phyloP scores from a whole-genome alignment of 2,888 invertebrate genomes.

The Cosmopolites sordidus region DNA sequence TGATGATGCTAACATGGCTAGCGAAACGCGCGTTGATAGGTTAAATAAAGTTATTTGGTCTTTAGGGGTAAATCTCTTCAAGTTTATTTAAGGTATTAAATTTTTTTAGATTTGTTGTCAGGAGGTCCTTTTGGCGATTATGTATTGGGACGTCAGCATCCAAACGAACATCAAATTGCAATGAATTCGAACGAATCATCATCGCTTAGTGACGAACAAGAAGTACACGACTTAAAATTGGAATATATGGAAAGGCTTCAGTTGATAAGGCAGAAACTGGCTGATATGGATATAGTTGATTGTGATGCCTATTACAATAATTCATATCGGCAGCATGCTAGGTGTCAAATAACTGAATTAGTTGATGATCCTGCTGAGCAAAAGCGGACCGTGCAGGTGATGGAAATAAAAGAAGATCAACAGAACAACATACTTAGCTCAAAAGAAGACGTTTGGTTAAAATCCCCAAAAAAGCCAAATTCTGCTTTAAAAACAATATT shows the following conservation, averaged over 20 bases:
- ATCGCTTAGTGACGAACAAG: constrained; percentile 11
- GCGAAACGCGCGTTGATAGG: no score
- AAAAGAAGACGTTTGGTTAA: not conserved
- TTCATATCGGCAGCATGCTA: constrained; percentile 2
- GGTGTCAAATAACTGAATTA: constrained; percentile 14
- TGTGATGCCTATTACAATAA: constrained; percentile 12
- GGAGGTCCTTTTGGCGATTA: constrained; percentile 16
- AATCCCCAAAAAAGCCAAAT: constrained; percentile 1
- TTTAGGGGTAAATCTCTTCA: no score
- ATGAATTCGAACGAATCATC: constrained; percentile 3
- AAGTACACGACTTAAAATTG: constrained; percentile 8
- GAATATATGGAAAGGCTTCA: constrained; percentile 17
- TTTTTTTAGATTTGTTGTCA: constrained; percentile 11
- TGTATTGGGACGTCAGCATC: not conserved
- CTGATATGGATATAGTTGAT: constrained; percentile 16
- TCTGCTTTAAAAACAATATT: constrained; percentile 14
- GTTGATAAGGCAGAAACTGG: constrained; percentile 17
- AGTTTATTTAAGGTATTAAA: no score
- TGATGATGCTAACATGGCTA: no score
- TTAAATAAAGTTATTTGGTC: no score
- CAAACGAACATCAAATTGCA: no score
- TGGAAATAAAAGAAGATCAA: not conserved
- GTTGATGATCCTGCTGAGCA: not conserved
- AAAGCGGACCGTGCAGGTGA: no score
- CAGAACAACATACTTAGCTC: no score